These are phyloP conservation scores for Conus betulinus DNA, from an alignment of 1,140 invertebrate genomes.

Conservation along the genomic window DNA sequence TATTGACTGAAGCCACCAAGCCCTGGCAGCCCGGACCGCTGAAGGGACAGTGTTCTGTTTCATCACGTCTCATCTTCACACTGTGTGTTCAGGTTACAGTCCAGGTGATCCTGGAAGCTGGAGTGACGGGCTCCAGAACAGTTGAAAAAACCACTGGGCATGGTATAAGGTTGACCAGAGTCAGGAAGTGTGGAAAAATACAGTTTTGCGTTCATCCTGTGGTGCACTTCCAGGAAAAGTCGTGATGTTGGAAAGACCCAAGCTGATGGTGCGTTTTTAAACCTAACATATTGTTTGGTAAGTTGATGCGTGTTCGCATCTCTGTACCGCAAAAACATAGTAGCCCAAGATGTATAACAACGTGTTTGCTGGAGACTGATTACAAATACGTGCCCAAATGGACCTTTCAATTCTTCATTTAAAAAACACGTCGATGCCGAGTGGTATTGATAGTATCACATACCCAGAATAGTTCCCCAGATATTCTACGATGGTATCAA, in stretches of 20 bases:
- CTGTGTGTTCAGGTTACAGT: slow-evolving; percentile 30
- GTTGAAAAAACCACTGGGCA: background rate
- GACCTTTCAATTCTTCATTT: background rate
- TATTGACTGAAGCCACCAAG: too few species aligned
- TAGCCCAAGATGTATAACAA: background rate
- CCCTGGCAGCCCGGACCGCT: too few species aligned
- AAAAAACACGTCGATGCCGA: background rate
- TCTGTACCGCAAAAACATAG: background rate
- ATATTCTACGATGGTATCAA: background rate
- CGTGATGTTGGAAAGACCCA: background rate
- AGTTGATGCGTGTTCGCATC: background rate
- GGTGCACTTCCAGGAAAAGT: background rate
- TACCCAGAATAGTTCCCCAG: background rate
- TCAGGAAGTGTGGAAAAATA: background rate
- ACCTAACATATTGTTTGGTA: background rate
- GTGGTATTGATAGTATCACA: background rate
- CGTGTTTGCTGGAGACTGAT: background rate
- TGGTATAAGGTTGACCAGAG: background rate
- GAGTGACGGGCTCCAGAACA: background rate
- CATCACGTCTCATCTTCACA: too few species aligned
- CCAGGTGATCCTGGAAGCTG: background rate
- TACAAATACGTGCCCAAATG: background rate
- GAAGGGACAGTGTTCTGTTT: too few species aligned
- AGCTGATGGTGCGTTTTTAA: background rate
- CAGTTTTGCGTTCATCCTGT: background rate